Conservation (phyloP, 2,888 invertebrate genomes). For the Nebria salina region DNA sequence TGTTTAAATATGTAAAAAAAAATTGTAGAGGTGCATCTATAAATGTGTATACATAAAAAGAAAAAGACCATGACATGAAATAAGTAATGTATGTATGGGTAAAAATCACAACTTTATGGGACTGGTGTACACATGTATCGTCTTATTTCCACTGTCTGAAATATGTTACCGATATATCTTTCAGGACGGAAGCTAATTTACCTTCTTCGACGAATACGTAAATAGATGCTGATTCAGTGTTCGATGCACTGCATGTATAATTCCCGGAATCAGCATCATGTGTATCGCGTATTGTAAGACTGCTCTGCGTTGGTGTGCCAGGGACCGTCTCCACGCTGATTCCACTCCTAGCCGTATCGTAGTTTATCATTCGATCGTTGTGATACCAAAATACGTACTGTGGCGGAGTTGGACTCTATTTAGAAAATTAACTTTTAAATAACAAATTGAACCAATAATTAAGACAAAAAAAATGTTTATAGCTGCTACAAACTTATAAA, state of each 20-base stretch:
- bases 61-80: too few relatives aligned
- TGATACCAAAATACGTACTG: conserved; percentile 97
- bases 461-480: too few relatives aligned
- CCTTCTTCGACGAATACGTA: conserved; percentile 92
- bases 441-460: too few relatives aligned
- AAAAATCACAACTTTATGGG: too few relatives aligned
- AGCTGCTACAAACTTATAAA: not conserved
- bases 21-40: too few relatives aligned
- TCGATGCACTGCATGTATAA: conserved; percentile 90
- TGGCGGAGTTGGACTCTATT: conserved; percentile 89
- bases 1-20: too few relatives aligned
- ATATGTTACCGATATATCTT: not conserved
- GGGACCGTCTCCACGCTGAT: conserved; percentile 86
- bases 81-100: too few relatives aligned
- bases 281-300: conserved; percentile 84
- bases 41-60: too few relatives aligned
- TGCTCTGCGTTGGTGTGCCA: conserved; percentile 85
- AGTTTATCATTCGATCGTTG: conserved; percentile 94
- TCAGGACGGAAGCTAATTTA: not conserved
- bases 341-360: conserved; percentile 83
- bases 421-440: conserved; percentile 17
- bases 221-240: conserved; percentile 89
- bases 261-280: conserved; percentile 88
- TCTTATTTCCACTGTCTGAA: not conserved
- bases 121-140: too few relatives aligned